phyloP scores from a whole-genome alignment of 1,140 invertebrate species.

The Luehdorfia chinensis region DNA sequence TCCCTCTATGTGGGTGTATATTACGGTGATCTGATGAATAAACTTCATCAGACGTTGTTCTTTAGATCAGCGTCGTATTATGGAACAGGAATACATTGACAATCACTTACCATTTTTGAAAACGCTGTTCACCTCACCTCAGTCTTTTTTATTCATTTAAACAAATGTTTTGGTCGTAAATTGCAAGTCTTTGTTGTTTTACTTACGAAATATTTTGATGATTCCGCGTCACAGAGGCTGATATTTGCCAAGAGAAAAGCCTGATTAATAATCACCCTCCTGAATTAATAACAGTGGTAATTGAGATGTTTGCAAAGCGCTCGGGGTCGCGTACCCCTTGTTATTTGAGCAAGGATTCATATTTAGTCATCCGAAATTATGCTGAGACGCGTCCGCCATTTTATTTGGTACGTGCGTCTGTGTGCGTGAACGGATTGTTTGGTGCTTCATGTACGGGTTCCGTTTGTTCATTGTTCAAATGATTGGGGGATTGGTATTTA shows the following conservation, averaged over 20 bases:
- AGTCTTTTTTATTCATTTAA: too few relatives aligned
- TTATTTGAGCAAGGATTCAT: conserved; percentile 40
- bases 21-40: too few relatives aligned
- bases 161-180: too few relatives aligned
- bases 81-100: too few relatives aligned
- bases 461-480: background rate
- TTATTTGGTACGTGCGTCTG: conserved; percentile 27
- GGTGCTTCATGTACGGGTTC: conserved; percentile 8
- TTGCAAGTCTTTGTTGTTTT: too few relatives aligned
- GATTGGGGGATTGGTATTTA: too few relatives aligned
- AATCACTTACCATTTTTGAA: too few relatives aligned
- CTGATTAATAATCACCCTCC: conserved; percentile 46
- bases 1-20: too few relatives aligned
- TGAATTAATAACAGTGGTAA: conserved; percentile 57
- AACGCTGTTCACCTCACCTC: too few relatives aligned
- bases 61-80: too few relatives aligned
- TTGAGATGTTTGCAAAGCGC: conserved; percentile 52
- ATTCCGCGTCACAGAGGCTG: conserved; percentile 27
- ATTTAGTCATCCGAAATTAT: conserved; percentile 46
- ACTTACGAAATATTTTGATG: too few relatives aligned
- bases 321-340: conserved; percentile 28
- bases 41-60: too few relatives aligned
- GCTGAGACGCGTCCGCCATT: conserved; percentile 38
- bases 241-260: conserved; percentile 33
- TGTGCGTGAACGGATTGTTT: conserved; percentile 7